Percentiles rank a stretch among this genome's conserved stretches.
These are phyloP conservation scores for Paracyclopina nana DNA, from an alignment of 1,140 invertebrate genomes.

Conservation along the genomic window DNA sequence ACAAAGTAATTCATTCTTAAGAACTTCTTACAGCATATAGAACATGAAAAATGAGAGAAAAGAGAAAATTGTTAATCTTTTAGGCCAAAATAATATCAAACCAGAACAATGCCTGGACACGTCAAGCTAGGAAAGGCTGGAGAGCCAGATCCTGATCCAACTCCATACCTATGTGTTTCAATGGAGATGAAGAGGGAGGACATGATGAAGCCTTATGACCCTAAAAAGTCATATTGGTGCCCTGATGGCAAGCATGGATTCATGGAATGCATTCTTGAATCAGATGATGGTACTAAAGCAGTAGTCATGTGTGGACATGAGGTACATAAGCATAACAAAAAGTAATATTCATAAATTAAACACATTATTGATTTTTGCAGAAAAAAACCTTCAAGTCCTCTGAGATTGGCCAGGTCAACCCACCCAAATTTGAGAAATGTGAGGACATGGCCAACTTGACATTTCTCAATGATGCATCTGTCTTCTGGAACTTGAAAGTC, in stretches of 20 bases:
- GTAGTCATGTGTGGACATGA: slow-evolving; percentile 12
- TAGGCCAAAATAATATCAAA: too few species aligned
- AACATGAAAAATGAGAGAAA: too few species aligned
- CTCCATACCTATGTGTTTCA: slow-evolving; percentile 15
- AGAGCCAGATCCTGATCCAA: slow-evolving; percentile 16
- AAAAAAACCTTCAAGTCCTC: slow-evolving; percentile 18
- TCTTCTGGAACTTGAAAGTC: slow-evolving; percentile 94
- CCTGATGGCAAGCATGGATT: slow-evolving; percentile 16
- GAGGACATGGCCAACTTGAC: slow-evolving; percentile 45
- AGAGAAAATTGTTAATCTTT: too few species aligned
- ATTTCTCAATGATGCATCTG: slow-evolving; percentile 73
- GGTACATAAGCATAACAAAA: slow-evolving; percentile 2
- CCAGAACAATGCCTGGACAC: slow-evolving; percentile 16
- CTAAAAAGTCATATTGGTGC: slow-evolving; percentile 17
- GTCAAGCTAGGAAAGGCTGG: slow-evolving; percentile 17
- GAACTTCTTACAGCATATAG: too few species aligned
- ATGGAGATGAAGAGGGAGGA: slow-evolving; percentile 17
- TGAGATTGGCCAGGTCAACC: slow-evolving; percentile 19
- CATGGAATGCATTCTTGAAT: slow-evolving; percentile 6
- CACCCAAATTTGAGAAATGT: slow-evolving; percentile 30
- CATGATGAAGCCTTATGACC: slow-evolving; percentile 16
- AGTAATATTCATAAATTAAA: neutral
- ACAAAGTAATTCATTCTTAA: too few species aligned
- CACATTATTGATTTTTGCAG: slow-evolving; percentile 3
- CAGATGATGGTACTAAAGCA: slow-evolving; percentile 7